Evolutionary conservation across 2,797 vertebrate species (phyloP).

Genomic region (Artibeus lituratus): DNA sequence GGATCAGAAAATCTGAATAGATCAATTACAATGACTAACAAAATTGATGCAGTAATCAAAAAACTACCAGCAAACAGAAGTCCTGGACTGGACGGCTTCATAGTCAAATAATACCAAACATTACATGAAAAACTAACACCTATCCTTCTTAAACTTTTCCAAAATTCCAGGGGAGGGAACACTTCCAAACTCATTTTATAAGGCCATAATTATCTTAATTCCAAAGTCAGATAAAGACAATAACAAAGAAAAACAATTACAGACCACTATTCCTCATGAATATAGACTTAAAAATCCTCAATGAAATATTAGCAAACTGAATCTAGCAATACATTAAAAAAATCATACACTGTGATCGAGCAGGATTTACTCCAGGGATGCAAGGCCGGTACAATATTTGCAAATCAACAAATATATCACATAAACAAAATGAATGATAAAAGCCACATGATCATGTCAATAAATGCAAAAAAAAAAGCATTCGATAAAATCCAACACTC

Average conservation of each 20-base stretch:
- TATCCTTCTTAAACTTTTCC: neutral
- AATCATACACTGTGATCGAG: neutral
- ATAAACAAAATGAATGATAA: neutral
- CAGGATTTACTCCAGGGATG: neutral
- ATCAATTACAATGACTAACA: neutral
- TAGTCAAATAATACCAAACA: neutral
- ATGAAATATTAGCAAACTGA: neutral
- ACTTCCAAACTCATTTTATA: neutral
- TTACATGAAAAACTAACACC: neutral
- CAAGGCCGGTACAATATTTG: neutral
- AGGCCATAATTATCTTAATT: neutral
- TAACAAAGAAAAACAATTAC: neutral
- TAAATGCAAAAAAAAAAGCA: neutral
- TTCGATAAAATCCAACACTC: neutral
- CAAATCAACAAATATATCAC: neutral
- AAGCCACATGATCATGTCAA: neutral
- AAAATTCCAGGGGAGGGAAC: neutral
- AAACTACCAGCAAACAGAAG: neutral
- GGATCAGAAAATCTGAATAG: neutral
- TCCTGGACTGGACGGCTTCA: neutral
- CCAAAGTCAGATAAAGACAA: neutral
- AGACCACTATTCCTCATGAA: neutral
- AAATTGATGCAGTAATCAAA: neutral
- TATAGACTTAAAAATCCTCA: neutral
- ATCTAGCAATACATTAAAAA: neutral